Conservation (phyloP, 1,140 invertebrate genomes). For the Leptopilina clavipes region DNA sequence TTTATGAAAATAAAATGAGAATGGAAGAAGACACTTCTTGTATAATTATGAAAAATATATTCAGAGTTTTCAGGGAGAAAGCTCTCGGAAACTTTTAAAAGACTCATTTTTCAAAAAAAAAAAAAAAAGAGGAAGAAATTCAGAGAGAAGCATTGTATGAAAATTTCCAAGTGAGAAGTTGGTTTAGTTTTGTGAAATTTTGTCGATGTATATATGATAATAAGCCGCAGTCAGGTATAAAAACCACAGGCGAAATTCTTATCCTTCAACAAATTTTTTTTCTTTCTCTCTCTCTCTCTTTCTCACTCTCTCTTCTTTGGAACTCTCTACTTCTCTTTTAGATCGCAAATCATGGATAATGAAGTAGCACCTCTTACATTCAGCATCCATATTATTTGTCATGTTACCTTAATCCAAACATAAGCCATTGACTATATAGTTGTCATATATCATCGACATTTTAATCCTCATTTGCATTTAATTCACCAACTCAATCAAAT, state of each 20-base stretch:
- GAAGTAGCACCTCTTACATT: conserved; percentile 24
- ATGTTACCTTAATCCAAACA: conserved; percentile 26
- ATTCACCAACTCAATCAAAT: conserved; percentile 32
- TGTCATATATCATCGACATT: conserved; percentile 26
- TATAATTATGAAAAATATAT: not conserved
- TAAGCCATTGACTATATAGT: conserved; percentile 10
- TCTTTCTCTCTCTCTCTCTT: not conserved
- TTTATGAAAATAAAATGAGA: not conserved
- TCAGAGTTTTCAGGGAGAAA: not conserved
- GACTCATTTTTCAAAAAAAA: conserved; percentile 10
- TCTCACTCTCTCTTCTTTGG: too few relatives aligned
- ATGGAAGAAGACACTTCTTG: not conserved
- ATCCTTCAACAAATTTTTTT: conserved; percentile 32
- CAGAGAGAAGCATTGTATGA: not conserved
- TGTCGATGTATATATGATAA: conserved; percentile 10
- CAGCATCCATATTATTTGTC: conserved; percentile 27
- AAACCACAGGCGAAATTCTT: conserved; percentile 29
- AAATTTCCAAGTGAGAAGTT: not conserved
- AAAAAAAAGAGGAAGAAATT: not conserved
- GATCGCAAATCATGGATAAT: conserved; percentile 31
- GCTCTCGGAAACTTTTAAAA: not conserved
- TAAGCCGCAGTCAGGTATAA: conserved; percentile 13
- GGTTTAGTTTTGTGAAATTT: not conserved
- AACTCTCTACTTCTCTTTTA: conserved; percentile 27
- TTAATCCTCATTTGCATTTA: conserved; percentile 24